Base-by-base conservation (phyloP, 2,797 vertebrate genomes). In the Acipenser transmontanus region DNA sequence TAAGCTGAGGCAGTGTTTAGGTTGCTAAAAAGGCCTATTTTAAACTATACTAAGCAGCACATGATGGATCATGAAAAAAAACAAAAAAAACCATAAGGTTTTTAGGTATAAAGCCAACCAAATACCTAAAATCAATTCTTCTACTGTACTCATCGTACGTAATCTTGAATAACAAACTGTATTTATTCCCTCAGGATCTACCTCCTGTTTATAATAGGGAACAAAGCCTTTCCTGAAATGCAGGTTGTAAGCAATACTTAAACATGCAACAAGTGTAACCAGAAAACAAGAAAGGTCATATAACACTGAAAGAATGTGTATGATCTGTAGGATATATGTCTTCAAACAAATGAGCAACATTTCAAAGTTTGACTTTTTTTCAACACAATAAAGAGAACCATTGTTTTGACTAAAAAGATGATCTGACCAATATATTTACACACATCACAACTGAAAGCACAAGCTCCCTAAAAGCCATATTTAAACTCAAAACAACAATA, bases 341-440 rank as follows among this genome's bases (percentile, higher is more conserved):
- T 74, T 85, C 72, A 69, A 76, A 77, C 74, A 76, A 86, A 87
- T 82, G 79, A 87, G 84, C 88, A 62, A 76, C 34, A 34, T 34
- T 34, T 34, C 34, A 34, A 34, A 85, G 81, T 77, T 73, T 74
- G 78, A 71, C 74, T 63, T 80, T 84, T 79, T 85, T 79, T 82
- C 67, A 80, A 71, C 78, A 78, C 78, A 75, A 79, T 81, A 65
- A 78, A 83, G 80, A 86, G 86, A 69, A 59, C 65, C 74, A 76
- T 73, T 81, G 81, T 70, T 76, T 75, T 66, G 66, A 66, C 69
- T 72, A 71, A 77, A 77, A 78, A 86, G 80, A 79, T 81, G 80
- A 68, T 79, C 80, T 84, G 87, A 86, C 76, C 70, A 75, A 87
- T 83, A 91, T 92, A 91, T 94, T 92, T 95, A 96, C 91, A 95